Evolutionary conservation across 2,113 vertebrate species (phyloP), one percentile per base, ranked within the genome.

Genomic region (Phycodurus eques): DNA sequence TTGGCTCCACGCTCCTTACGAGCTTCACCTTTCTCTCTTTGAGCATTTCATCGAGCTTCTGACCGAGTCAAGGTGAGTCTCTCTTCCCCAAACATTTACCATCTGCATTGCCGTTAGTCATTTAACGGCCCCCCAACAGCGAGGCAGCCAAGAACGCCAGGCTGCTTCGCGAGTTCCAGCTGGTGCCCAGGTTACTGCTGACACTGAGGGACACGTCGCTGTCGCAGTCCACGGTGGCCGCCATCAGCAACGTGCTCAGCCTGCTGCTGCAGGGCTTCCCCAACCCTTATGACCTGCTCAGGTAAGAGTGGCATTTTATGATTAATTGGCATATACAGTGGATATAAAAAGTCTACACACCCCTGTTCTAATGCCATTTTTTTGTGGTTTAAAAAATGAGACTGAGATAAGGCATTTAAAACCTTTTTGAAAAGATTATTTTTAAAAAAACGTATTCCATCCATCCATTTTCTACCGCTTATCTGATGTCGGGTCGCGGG

Each of bases 41-140:
- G 98, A 99, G 74, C 98, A 99, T 83, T 99, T 99, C 82, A 98
- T 96, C 20, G 98, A 99, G 73, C 94, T 99, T 74, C 94, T 99
- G 68, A 99, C 97, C 2, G 98, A 99, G 84, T 99, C 97, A 67
- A 99, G 98, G 98, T 93, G 92, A 76, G 78, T 83, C 17, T 39
- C 43, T n/a, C 19, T 9, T 39, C 4, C n/a, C 4, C n/a, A 7
- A 4, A 46, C 8, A 27, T 27, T 17, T 11, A 15, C 11, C 22
- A 22, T 31, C 56, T 12, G 8, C 15, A 15, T 33, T 49, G 20
- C 6, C 2, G 43, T 70, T 44, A 3, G 31, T 27, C 4, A 33
- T 68, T 4, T 19, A 1, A 47, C n/a, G 22, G 27, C 42, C 72
- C 0, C 61, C 8, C 2, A 62, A 71, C 88, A 99, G 98, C 0